These are phyloP conservation scores for Taphrorychus bicolor DNA, from an alignment of 2,888 invertebrate genomes.

Conservation along the genomic window DNA sequence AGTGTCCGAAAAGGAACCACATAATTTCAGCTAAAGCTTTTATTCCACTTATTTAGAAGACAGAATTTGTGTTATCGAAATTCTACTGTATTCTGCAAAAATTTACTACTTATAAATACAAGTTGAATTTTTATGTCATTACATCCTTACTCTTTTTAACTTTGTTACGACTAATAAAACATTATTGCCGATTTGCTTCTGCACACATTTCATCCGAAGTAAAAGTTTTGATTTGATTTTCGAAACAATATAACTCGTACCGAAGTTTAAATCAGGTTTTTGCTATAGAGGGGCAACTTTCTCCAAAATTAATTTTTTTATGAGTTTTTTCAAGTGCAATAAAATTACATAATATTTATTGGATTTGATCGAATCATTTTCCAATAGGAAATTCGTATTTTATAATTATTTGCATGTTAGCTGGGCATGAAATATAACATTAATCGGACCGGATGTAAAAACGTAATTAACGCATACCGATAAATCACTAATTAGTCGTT, in stretches of 20 bases:
- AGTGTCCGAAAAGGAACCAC: not conserved
- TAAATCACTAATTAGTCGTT: conserved; percentile 28
- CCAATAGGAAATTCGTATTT: not conserved
- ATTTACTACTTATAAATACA: too few relatives aligned
- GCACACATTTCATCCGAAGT: conserved; percentile 23
- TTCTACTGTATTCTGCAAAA: too few relatives aligned
- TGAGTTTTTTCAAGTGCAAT: too few relatives aligned
- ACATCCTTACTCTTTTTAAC: not conserved
- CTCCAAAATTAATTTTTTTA: not conserved
- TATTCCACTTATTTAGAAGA: not conserved
- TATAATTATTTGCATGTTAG: not conserved
- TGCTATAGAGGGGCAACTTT: not conserved
- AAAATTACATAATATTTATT: too few relatives aligned
- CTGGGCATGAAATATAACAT: not conserved
- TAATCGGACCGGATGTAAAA: not conserved
- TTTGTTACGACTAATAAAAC: conserved; percentile 28
- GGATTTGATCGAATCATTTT: too few relatives aligned
- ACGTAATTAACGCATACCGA: not conserved
- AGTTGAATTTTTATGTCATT: not conserved
- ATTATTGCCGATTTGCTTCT: conserved; percentile 21
- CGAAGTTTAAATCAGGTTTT: conserved; percentile 17
- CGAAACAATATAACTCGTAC: conserved; percentile 22
- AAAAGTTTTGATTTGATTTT: conserved; percentile 33
- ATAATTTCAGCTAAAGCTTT: not conserved
- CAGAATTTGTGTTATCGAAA: too few relatives aligned